Conservation (phyloP, 2,113 vertebrate genomes). For the Papio anubis region DNA sequence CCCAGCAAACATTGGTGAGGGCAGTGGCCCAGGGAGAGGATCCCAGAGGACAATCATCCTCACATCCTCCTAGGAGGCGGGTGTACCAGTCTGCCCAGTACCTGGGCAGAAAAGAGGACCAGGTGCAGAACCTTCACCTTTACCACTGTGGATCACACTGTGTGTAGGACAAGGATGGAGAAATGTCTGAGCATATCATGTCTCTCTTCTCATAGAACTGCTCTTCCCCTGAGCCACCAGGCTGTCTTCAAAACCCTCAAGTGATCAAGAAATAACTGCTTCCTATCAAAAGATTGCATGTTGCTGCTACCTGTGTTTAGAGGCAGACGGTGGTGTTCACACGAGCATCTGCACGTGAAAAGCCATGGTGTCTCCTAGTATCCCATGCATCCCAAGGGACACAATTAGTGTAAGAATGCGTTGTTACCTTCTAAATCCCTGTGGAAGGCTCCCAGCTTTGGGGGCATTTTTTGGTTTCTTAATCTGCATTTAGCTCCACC, state of each 20-base stretch:
- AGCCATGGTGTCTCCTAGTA: neutral
- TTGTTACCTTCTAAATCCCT: neutral
- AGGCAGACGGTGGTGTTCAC: neutral
- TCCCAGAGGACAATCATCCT: neutral
- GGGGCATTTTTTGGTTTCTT: slow-evolving; percentile 41
- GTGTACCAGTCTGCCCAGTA: too few relatives aligned
- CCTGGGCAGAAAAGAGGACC: neutral
- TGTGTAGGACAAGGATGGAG: neutral
- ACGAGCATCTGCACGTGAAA: neutral
- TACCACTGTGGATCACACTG: rapidly evolving
- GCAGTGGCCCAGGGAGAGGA: too few relatives aligned
- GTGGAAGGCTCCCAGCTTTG: slow-evolving; percentile 49
- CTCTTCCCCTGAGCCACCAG: too few relatives aligned
- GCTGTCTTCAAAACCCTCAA: neutral
- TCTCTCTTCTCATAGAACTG: neutral
- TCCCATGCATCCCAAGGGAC: neutral
- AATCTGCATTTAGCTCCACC: neutral
- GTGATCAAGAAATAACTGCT: too few relatives aligned
- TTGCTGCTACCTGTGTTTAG: neutral
- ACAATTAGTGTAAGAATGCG: neutral
- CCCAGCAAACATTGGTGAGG: neutral
- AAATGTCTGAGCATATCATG: neutral
- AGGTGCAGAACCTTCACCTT: neutral
- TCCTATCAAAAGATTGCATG: neutral
- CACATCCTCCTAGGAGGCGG: neutral